Evolutionary conservation across 2,888 invertebrate genomes (phyloP), one percentile per base, ranked within the genome.

Genomic region (Xanthostigma xanthostigma): DNA sequence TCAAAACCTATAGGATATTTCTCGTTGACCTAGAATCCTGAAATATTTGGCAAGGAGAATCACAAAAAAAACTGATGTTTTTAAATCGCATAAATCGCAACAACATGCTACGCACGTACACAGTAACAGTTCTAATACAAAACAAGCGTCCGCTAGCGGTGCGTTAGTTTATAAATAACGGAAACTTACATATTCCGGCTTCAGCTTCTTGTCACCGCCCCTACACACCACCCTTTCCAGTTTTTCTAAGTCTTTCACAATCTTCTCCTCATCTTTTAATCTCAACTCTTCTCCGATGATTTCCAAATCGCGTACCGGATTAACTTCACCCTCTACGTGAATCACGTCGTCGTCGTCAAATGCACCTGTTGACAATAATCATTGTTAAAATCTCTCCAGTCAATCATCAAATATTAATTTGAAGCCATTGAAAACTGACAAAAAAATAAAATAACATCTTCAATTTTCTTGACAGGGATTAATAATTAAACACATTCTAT

Each of bases 281-380:
- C 96, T 77, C 48, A 99, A 70, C 65, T 99, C 98, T 63, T 97
- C 94, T 53, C 80, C 80, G 61, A 99, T 98, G 48, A 97, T 97
- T 60, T 93, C 94, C 62, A 98, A 72, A 70, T 99, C 98, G 48
- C 98, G 76, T 1, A 95, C 83, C 0, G 98, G 98, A 67, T 99
- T 85, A 2, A 99, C 95, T 53, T 98, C 97, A 1, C 98, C 98
- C 66, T 99, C 98, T 0, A 98, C 85, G 64, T 99, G 98, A 44
- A 91, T 94, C 0, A 99, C 95, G 61, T 96, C 95, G 49, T 93
- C 91, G 62, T 96, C 95, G 54, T 96, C 96, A 65, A 98, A 98
- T 9, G 92, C 94, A 62, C 93, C 93, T 93, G 59, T 3, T 27
- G 27, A 9, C 55, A 54, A 53, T 6, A 50, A 52, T 27, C 14